phyloP scores from a whole-genome alignment of 2,888 invertebrate species.

The Smittia aterrima region DNA sequence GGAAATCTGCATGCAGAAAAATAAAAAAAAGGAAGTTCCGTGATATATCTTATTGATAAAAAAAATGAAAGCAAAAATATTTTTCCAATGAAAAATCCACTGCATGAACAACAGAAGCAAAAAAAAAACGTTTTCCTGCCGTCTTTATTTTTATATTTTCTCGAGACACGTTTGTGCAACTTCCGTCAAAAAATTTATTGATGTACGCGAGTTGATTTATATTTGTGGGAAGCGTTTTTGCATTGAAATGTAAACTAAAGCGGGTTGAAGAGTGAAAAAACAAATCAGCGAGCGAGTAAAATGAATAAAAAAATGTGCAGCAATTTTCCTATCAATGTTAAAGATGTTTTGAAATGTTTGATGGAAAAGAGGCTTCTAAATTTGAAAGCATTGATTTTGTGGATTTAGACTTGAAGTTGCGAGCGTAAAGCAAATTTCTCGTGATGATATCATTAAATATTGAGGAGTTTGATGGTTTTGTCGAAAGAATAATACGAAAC shows the following conservation, averaged over 20 bases:
- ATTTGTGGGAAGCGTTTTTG: background rate
- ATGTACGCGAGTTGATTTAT: background rate
- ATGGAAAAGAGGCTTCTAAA: background rate
- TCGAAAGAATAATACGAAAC: too few relatives aligned
- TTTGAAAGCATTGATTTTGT: conserved; percentile 11
- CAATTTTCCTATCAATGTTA: conserved; percentile 14
- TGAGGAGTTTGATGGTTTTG: too few relatives aligned
- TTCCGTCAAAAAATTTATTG: conserved; percentile 25
- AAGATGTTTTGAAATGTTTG: conserved; percentile 10
- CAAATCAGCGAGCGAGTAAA: background rate
- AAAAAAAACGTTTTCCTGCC: background rate
- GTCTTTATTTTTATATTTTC: background rate
- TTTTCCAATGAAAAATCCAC: conserved; percentile 22
- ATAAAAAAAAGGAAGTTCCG: conserved; percentile 13
- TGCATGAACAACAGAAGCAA: background rate
- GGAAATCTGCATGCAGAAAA: conserved; percentile 9
- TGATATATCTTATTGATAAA: conserved; percentile 38
- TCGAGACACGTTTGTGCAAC: conserved; percentile 23
- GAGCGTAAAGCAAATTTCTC: background rate
- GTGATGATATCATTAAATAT: too few relatives aligned
- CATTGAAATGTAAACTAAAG: conserved; percentile 1
- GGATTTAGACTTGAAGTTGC: background rate
- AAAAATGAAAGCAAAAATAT: conserved; percentile 34
- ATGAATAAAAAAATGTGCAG: background rate
- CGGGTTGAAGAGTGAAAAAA: background rate